Base-by-base conservation (phyloP, 2,888 invertebrate genomes). In the Caenorhabditis japonica region DNA sequence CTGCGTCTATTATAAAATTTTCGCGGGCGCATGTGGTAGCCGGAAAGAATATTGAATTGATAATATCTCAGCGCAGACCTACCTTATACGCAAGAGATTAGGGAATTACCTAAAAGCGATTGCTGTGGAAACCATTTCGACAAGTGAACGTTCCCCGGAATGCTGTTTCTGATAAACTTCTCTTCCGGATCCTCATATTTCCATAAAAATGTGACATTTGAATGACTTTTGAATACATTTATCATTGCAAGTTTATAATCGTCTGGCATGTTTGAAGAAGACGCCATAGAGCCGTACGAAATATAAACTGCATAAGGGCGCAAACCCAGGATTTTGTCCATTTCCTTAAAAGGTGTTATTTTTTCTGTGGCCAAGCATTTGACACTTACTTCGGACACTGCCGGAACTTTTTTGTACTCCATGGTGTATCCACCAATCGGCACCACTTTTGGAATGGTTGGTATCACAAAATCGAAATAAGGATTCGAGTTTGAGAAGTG, bases 401-500 rank as follows among this genome's bases (percentile, higher is more conserved):
- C 39, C 2, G 56, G 51, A 0, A 51, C 49, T 34, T 27, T 1
- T 2, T 4, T 17, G 12, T 38, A 36, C 10, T 72, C 51, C 59
- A 73, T 56, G 10, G 51, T 44, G 36, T 36, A 60, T n/a, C 76
- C 76, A 15, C 76, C 76, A 38, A 76, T 73, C 17, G 53, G 55
- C 41, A 76, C 53, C 0, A 69, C 60, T 51, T 69, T 62, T 8
- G 53, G 23, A n/a, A 76, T 69, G 0, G 69, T 60, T 36, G 76
- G 76, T 13, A 44, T 25, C 1, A 62, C 44, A 19, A 64, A 68
- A 27, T 76, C 76, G 0, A 76, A 19, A 17, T 64, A 72, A 0
- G 76, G 76, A 33, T 76, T 69, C 3, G 64, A 59, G 38, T 76
- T 76, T 7, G 55, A 39, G 17, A 76, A 76, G n/a, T 60, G 62